Percentiles rank a stretch among this genome's conserved stretches.
These are phyloP conservation scores for Reticulitermes lucifugus DNA, from an alignment of 2,888 invertebrate genomes.

Conservation along the genomic window DNA sequence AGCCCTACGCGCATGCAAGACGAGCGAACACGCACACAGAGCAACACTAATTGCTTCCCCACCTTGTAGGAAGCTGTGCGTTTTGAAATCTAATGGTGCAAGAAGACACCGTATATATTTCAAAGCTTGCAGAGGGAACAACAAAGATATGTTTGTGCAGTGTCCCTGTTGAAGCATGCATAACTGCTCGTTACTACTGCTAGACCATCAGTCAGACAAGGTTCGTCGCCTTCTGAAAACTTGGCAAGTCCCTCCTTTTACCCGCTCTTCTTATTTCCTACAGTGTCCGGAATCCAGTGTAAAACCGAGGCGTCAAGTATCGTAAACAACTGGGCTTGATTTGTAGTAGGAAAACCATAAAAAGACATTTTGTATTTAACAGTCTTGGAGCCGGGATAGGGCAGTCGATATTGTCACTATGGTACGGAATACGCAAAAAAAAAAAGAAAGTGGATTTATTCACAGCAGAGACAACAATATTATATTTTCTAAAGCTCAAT, in stretches of 20 bases:
- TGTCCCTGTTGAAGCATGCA: slow-evolving; percentile 43
- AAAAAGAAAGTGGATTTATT: no score
- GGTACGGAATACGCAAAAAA: no score
- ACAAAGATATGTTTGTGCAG: slow-evolving; percentile 11
- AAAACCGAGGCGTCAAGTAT: no score
- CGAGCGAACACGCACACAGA: no score
- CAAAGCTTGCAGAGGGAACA: neutral
- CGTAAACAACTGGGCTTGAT: no score
- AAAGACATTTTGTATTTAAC: no score
- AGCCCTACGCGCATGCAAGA: no score
- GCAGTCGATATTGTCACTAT: no score
- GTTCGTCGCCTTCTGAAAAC: slow-evolving; percentile 48
- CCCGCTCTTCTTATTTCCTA: neutral
- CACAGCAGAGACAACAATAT: no score
- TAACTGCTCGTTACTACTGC: slow-evolving; percentile 9
- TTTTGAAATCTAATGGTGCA: slow-evolving; percentile 46
- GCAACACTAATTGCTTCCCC: slow-evolving; percentile 17
- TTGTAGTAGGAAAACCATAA: no score
- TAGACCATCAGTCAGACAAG: slow-evolving; percentile 47
- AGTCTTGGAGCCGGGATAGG: no score
- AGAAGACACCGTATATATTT: slow-evolving; percentile 9
- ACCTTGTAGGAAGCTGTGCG: slow-evolving; percentile 34
- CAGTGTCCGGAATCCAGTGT: neutral
- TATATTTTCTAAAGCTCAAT: no score
- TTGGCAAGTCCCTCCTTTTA: slow-evolving; percentile 28